phyloP scores from a whole-genome alignment of 2,888 invertebrate genomes.

The Sclerodermus sp. region DNA sequence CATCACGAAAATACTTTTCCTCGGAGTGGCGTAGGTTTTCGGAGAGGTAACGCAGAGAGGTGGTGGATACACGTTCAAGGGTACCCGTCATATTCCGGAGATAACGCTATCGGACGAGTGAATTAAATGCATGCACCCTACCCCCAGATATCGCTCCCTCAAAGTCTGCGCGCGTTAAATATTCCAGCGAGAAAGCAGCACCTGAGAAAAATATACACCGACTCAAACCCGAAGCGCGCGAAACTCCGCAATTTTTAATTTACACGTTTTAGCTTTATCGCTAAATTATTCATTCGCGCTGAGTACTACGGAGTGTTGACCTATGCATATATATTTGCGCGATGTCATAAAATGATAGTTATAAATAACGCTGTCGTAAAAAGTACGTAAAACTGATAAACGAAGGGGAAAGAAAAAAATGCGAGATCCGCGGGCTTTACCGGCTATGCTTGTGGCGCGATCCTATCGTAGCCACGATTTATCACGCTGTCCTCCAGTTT shows the following conservation, averaged over 20 bases:
- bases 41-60: background rate
- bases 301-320: no score
- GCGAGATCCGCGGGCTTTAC: background rate
- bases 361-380: background rate
- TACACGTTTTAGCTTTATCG: background rate
- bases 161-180: no score
- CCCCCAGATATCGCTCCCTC: no score
- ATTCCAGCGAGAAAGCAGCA: no score
- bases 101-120: slow-evolving; percentile 25
- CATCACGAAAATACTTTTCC: slow-evolving; percentile 12
- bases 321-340: slow-evolving; percentile 2
- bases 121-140: slow-evolving; percentile 21
- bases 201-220: no score
- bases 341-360: background rate
- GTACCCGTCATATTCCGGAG: slow-evolving; percentile 22
- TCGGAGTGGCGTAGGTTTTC: background rate
- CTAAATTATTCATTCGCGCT: background rate
- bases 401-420: slow-evolving; percentile 6
- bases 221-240: no score
- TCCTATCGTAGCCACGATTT: slow-evolving; percentile 17
- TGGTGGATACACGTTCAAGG: slow-evolving; percentile 17
- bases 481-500: slow-evolving; percentile 25
- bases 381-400: background rate
- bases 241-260: background rate
- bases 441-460: background rate